These are phyloP conservation scores for Drosophila nr. fundita DNA, from an alignment of 2,888 invertebrate species.

Conservation along the genomic window DNA sequence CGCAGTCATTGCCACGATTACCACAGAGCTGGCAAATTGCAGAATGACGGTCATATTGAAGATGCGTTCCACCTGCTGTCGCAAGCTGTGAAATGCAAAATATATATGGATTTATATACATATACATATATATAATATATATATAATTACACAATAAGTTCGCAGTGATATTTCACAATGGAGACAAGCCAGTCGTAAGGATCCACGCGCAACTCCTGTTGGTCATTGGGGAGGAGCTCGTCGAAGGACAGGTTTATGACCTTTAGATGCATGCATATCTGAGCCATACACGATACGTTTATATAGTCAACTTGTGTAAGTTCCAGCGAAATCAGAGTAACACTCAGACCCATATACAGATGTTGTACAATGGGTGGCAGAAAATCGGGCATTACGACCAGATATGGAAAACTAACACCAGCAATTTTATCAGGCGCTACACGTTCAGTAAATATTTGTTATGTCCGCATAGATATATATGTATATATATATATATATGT, in stretches of 20 bases:
- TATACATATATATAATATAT: background rate
- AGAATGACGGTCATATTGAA: conserved; percentile 68
- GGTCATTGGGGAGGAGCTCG: conserved; percentile 27
- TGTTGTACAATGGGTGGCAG: conserved; percentile 53
- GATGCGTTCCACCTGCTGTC: conserved; percentile 63
- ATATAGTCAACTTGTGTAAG: conserved; percentile 71
- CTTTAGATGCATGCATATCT: conserved; percentile 75
- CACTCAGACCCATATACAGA: conserved; percentile 65
- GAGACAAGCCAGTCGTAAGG: conserved; percentile 46
- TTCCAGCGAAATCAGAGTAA: conserved; percentile 58
- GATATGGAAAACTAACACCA: conserved; percentile 71
- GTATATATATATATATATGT: background rate
- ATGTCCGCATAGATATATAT: too few species aligned
- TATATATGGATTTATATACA: background rate
- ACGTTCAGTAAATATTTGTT: background rate
- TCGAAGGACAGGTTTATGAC: conserved; percentile 72
- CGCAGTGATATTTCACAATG: conserved; percentile 66
- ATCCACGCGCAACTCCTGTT: conserved; percentile 11
- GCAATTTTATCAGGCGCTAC: conserved; percentile 63
- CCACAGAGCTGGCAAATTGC: conserved; percentile 71
- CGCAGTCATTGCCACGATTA: conserved; percentile 72
- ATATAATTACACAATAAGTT: conserved; percentile 58
- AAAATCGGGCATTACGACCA: conserved; percentile 60
- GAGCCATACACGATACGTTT: conserved; percentile 73
- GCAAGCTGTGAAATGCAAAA: conserved; percentile 49